phyloP scores from a whole-genome alignment of 2,113 vertebrate species.

The Rallus limicola region DNA sequence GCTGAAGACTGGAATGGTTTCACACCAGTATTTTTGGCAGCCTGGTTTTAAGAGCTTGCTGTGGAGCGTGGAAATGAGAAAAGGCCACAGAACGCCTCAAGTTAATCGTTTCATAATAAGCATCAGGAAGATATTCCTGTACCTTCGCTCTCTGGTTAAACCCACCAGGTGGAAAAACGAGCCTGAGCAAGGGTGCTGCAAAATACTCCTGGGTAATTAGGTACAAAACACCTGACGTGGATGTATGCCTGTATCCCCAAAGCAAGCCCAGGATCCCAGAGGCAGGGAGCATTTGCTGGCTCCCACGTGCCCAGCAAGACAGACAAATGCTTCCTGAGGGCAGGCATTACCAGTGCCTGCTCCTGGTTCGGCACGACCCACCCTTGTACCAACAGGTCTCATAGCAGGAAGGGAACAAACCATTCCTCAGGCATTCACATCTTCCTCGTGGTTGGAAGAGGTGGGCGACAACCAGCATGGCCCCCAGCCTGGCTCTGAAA shows the following conservation, averaged over 20 bases:
- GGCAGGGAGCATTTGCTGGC: not conserved
- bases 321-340: not conserved
- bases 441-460: not conserved
- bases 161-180: not conserved
- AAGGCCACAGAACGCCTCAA: not conserved
- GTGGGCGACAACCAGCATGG: not conserved
- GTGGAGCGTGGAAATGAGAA: not conserved
- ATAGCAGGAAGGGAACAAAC: not conserved
- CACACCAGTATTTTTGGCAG: not conserved
- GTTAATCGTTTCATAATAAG: not conserved
- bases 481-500: not conserved
- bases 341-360: not conserved
- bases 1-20: not conserved
- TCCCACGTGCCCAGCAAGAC: not conserved
- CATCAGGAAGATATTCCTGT: not conserved
- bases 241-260: not conserved
- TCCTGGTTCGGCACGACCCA: not conserved
- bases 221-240: fast-evolving
- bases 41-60: not conserved
- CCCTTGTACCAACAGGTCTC: not conserved
- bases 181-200: not conserved
- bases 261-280: fast-evolving
- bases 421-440: not conserved
- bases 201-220: not conserved
- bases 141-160: not conserved